Evolutionary conservation across 1,140 invertebrate species (phyloP).

Genomic region (Macrosteles quadrilineatus): DNA sequence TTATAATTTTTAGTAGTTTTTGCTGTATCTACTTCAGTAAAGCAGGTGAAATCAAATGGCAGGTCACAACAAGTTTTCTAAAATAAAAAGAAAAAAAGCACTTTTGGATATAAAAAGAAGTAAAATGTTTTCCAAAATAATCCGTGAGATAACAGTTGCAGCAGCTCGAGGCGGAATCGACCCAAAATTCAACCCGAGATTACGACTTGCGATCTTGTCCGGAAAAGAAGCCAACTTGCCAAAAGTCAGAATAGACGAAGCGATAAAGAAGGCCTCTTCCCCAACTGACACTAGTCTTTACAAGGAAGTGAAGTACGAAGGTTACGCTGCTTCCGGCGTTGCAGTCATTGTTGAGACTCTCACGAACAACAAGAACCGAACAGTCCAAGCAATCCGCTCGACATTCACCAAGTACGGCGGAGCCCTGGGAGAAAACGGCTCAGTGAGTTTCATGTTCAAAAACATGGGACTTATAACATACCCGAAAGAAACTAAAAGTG

Average conservation of each 20-base stretch:
- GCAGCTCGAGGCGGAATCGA: background rate
- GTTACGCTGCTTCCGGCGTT: background rate
- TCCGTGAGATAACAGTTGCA: constrained; percentile 1
- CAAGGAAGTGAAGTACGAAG: background rate
- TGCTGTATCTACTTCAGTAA: too few relatives aligned
- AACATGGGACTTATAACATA: background rate
- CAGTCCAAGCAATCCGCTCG: background rate
- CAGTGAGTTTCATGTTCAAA: background rate
- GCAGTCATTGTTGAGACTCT: background rate
- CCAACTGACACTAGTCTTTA: background rate
- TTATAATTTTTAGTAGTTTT: too few relatives aligned
- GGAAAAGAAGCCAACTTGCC: constrained; percentile 7
- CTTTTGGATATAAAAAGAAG: constrained; percentile 1
- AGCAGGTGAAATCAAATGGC: background rate
- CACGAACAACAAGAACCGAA: constrained; percentile 1
- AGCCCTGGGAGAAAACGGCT: background rate
- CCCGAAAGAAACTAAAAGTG: background rate
- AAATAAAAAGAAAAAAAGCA: constrained; percentile 6
- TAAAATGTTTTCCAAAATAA: background rate
- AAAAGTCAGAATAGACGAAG: background rate
- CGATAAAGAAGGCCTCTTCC: background rate
- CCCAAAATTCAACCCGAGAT: constrained; percentile 12
- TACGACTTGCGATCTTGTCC: background rate
- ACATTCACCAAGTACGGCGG: background rate
- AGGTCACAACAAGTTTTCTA: constrained; percentile 3